phyloP scores from a whole-genome alignment of 1,140 invertebrate genomes.

The Leptopilina clavipes region DNA sequence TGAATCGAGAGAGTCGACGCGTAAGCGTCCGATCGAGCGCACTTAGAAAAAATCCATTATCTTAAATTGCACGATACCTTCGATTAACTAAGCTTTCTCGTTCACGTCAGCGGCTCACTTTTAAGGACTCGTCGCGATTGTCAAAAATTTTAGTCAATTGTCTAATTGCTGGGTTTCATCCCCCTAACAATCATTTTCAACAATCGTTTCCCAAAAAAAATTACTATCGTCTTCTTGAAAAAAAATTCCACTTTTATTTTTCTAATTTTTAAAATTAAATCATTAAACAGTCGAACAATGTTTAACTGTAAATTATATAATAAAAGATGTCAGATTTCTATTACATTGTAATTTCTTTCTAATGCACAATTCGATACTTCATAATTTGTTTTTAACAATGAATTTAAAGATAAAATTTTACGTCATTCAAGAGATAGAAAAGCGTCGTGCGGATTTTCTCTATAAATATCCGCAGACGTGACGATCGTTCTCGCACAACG shows the following conservation, averaged over 20 bases:
- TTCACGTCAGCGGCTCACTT: constrained; percentile 50
- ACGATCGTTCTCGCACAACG: constrained; percentile 31
- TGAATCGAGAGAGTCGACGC: neutral
- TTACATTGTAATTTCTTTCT: too few relatives aligned
- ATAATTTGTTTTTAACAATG: too few relatives aligned
- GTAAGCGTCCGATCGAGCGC: constrained; percentile 51
- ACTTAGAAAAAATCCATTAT: constrained; percentile 61
- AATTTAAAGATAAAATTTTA: neutral
- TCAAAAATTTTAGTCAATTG: neutral
- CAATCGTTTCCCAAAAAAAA: neutral
- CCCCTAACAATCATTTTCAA: neutral
- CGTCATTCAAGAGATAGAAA: neutral
- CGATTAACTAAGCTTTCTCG: constrained; percentile 53
- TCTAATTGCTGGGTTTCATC: constrained; percentile 4
- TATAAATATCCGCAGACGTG: neutral
- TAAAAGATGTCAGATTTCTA: too few relatives aligned
- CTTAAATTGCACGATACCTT: constrained; percentile 68
- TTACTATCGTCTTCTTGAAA: neutral
- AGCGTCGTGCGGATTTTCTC: neutral
- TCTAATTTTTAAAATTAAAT: neutral
- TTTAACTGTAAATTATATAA: neutral
- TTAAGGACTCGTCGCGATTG: constrained; percentile 43
- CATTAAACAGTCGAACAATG: neutral
- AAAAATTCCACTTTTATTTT: neutral
- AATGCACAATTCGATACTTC: neutral